Conservation (phyloP, 1,140 invertebrate species). For the Drosophila orosa region DNA sequence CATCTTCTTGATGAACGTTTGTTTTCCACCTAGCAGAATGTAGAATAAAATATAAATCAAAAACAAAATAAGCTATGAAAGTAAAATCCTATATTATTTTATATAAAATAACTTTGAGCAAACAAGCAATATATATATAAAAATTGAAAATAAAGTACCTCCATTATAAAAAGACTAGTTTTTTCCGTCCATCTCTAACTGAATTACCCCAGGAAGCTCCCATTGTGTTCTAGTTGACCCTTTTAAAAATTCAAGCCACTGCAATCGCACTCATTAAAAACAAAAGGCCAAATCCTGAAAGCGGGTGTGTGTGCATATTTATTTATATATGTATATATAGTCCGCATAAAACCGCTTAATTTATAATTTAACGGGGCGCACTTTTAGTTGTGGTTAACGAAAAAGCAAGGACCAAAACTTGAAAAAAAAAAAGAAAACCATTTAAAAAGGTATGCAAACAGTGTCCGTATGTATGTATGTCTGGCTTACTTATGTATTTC, state of each 20-base stretch:
- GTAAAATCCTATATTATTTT: too few species aligned
- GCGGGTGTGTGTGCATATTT: background rate
- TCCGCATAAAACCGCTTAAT: conserved; percentile 70
- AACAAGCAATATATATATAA: too few species aligned
- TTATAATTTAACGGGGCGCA: conserved; percentile 75
- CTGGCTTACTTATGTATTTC: conserved; percentile 75
- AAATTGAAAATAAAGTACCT: background rate
- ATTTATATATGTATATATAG: conserved; percentile 1
- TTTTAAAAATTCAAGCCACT: conserved; percentile 58
- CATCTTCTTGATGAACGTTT: too few species aligned
- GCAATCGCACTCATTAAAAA: conserved; percentile 66
- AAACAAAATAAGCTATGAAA: too few species aligned
- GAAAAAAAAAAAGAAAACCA: conserved; percentile 46
- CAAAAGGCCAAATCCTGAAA: conserved; percentile 53
- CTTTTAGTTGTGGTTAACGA: conserved; percentile 73
- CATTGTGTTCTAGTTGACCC: conserved; percentile 68
- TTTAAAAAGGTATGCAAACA: conserved; percentile 81
- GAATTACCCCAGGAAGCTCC: conserved; percentile 46
- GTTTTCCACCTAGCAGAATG: too few species aligned
- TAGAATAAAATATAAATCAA: too few species aligned
- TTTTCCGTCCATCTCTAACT: conserved; percentile 6
- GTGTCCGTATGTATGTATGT: conserved; percentile 39
- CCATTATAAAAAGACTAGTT: background rate
- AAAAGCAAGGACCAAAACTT: conserved; percentile 39
- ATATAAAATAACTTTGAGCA: too few species aligned